Conservation (phyloP, 2,797 vertebrate species). For the Danio tinwini region DNA sequence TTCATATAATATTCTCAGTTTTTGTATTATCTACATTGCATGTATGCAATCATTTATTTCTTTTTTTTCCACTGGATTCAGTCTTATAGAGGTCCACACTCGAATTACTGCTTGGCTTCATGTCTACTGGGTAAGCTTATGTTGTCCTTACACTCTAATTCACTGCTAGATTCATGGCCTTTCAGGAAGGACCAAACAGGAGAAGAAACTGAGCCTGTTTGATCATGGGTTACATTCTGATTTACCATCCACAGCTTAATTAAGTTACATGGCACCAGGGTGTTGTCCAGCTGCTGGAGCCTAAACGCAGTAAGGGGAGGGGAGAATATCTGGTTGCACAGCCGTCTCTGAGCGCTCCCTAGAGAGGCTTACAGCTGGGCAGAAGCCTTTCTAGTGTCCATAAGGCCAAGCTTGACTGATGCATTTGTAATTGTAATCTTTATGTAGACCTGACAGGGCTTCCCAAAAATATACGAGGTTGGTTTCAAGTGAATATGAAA, state of each 20-base stretch:
- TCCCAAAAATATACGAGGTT: conserved; percentile 70
- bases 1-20: too few species aligned
- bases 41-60: too few species aligned
- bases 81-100: conserved; percentile 40
- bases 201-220: conserved; percentile 74
- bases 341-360: conserved; percentile 58
- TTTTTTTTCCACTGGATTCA: too few species aligned
- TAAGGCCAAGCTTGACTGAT: conserved; percentile 65
- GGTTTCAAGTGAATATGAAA: conserved; percentile 68
- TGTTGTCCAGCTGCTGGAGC: conserved; percentile 66
- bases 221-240: conserved; percentile 81
- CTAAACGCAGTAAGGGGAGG: conserved; percentile 26
- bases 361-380: conserved; percentile 50
- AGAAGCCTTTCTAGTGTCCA: conserved; percentile 51
- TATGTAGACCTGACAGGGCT: conserved; percentile 64
- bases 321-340: conserved; percentile 53
- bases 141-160: conserved; percentile 66
- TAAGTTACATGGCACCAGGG: conserved; percentile 75
- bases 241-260: conserved; percentile 84
- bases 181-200: conserved; percentile 63
- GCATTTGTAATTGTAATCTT: conserved; percentile 68
- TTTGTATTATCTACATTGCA: too few species aligned
- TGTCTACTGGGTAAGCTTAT: conserved; percentile 70
- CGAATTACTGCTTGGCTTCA: conserved; percentile 65
- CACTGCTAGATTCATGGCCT: conserved; percentile 75